Base-by-base conservation (phyloP, 1,140 invertebrate genomes). In the Lithobius niger region DNA sequence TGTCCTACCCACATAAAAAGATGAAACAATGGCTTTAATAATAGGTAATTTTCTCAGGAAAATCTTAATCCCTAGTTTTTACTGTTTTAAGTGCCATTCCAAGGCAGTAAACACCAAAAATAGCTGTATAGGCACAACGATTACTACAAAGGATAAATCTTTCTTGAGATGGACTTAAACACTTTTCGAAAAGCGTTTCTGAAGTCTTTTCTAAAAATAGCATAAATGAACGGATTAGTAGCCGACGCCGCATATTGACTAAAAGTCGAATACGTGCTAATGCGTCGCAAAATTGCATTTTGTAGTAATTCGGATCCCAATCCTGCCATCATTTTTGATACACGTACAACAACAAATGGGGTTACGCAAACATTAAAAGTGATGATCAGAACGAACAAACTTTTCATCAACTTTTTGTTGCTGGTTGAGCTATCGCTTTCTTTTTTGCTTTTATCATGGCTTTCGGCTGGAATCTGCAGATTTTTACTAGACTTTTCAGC, bases 141-240 rank as follows among this genome's bases (percentile, higher is more conserved):
- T 36, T 36, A 10, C n/a, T 36, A 36, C 10, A n/a, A 10, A n/a
- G 31, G 31, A 10, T n/a, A 36, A 36, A 36, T 36, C n/a, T 36
- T 36, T 10, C 31, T 10, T n/a, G 10, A 10, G n/a, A 36, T n/a
- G n/a, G 10, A 10, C n/a, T 36, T 36, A 36, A 36, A 36, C 18
- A 59, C 18, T 28, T 48, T 52, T 24, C 49, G 56, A 21, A 56
- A 56, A 15, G 57, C 57, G 18, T 56, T n/a, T 27, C 50, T 26
- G 18, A 50, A 59, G 49, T 59, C 57, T 18, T 49, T 56, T 15
- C 57, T 31, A 21, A 59, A 53, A 22, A 59, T 59, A 2, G 26
- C 57, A 15, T 59, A 59, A 18, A 59, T 59, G 27, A 59, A 59
- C 3, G 57, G 57, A 53, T 59, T 59, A 1, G 28, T 27, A 2